A percentile compares a stretch with the other conserved stretches of the same genome.
Evolutionary conservation across 2,797 vertebrate genomes (phyloP).

Genomic region (Taenioides sp.): DNA sequence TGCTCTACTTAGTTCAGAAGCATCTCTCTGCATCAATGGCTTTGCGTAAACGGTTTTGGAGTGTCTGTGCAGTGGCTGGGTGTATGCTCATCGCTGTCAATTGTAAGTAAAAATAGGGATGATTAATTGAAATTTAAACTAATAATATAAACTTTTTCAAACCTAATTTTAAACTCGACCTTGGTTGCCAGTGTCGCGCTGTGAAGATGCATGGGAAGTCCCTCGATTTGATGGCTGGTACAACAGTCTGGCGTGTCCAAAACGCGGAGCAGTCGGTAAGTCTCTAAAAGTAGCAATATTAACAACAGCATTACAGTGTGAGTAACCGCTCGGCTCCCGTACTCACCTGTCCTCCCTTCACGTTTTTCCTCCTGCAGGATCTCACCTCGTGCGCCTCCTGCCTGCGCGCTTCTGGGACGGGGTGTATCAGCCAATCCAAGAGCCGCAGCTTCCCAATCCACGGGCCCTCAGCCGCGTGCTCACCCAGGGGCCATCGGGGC

Average conservation of each 20-base stretch:
- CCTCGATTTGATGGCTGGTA: conserved; percentile 95
- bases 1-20: conserved; percentile 44
- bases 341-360: neutral
- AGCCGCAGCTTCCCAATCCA: conserved; percentile 85
- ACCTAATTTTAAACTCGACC: neutral
- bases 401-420: conserved; percentile 88
- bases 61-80: conserved; percentile 45
- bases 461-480: conserved; percentile 78
- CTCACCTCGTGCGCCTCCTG: conserved; percentile 80
- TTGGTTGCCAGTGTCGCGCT: conserved; percentile 63
- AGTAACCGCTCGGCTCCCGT: neutral
- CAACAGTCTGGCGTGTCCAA: conserved; percentile 87
- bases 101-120: conserved; percentile 55
- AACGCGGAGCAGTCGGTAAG: conserved; percentile 81
- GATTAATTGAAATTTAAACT: neutral
- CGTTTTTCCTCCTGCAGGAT: conserved; percentile 72
- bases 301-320: neutral
- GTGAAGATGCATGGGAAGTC: conserved; percentile 83
- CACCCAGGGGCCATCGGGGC: conserved; percentile 72
- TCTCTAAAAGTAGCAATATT: neutral
- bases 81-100: conserved; percentile 45
- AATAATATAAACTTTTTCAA: neutral
- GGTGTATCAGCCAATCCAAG: conserved; percentile 80
- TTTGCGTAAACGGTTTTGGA: conserved; percentile 66
- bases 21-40: conserved; percentile 73